Base-by-base conservation (phyloP, 1,140 invertebrate genomes). In the Eupristina koningsbergeri region DNA sequence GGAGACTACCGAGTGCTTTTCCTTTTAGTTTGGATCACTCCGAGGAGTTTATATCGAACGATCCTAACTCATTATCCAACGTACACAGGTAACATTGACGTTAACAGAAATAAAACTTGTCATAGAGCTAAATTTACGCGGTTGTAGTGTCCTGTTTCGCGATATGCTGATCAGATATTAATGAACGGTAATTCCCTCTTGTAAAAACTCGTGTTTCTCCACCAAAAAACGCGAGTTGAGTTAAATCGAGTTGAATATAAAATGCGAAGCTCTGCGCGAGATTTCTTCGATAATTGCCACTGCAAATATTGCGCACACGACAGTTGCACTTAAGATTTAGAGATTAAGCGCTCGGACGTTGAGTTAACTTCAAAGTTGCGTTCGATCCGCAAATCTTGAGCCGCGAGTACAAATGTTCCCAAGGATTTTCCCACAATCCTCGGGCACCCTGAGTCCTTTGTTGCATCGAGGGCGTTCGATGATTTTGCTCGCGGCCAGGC, bases 91-190 rank as follows among this genome's bases (percentile, higher is more conserved):
- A 41, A 64, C 39, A 41, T 19, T n/a, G 75, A 31, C 73, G 26
- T 61, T 61, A n/a, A 58, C 61, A 36, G 75, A 77, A 77, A 77
- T 77, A 77, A 77, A 53, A 77, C 50, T 36, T 11, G 36, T 17
- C 8, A 45, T 26, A 5, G 45, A 75, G 45, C 0, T 1, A 45
- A 75, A 75, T 53, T 75, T 50, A 50, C n/a, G 31, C 73, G 53
- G 45, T 19, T 34, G 73, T 29, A 64, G 22, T 69, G 64, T 22
- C 31, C 64, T 22, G 64, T 41, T 41, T n/a, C 6, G 36, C 39
- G 67, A 71, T 71, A 41, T n/a, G 67, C 67, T n/a, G 19, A 71
- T 71, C 67, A 5, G 22, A 71, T n/a, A n/a, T 71, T 41, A 71
- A 41, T 9, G 36, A 71, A 31, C 36, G 36, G 67, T 71, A 71